These are phyloP conservation scores for Mesorhabditis spiculigera DNA, from an alignment of 2,888 invertebrate species.

Conservation along the genomic window DNA sequence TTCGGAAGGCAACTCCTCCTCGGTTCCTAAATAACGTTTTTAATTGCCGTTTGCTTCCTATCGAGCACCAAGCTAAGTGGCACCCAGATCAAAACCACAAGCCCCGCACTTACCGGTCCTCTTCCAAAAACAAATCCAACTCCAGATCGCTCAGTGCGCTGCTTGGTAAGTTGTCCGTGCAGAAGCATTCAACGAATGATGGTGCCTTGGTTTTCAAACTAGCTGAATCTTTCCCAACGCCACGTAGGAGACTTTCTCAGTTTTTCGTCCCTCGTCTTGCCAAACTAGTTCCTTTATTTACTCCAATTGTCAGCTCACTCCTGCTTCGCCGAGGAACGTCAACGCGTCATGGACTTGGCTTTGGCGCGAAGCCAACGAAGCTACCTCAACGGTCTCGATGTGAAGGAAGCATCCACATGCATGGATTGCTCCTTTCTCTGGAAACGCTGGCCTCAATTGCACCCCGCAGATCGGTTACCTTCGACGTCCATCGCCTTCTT, in stretches of 20 bases:
- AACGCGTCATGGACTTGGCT: too few species aligned
- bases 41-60: background rate
- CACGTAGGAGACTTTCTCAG: too few species aligned
- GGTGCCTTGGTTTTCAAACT: conserved; percentile 16
- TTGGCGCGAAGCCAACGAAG: too few species aligned
- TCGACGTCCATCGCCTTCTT: too few species aligned
- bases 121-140: conserved; percentile 37
- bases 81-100: conserved; percentile 5
- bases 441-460: too few species aligned
- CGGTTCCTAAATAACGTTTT: background rate
- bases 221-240: too few species aligned
- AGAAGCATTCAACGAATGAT: conserved; percentile 19
- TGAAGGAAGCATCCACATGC: too few species aligned
- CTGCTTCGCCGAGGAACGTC: background rate
- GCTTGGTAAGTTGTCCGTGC: conserved; percentile 24
- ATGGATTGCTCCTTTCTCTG: too few species aligned
- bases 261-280: background rate
- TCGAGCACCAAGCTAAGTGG: background rate
- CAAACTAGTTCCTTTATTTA: background rate
- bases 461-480: too few species aligned
- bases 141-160: conserved; percentile 34
- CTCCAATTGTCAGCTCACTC: background rate
- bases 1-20: too few species aligned
- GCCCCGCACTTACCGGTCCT: conserved; percentile 13
- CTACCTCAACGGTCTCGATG: too few species aligned